Evolutionary conservation across 2,888 invertebrate species (phyloP).

Genomic region (Anthrax anthrax): DNA sequence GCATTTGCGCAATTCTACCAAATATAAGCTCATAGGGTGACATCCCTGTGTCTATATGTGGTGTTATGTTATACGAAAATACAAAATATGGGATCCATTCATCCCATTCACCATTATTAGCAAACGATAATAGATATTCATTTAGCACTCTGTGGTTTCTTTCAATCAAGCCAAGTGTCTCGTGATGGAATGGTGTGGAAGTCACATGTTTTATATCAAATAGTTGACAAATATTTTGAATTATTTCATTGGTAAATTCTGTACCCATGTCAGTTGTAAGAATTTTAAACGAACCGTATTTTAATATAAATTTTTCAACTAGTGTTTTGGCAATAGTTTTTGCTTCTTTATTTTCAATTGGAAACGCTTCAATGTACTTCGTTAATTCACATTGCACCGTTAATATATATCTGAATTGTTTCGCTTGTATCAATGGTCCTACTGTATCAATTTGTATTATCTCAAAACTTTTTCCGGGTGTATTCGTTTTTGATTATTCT

Average conservation of each 20-base stretch:
- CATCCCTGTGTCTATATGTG: not conserved
- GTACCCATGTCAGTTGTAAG: constrained; percentile 12
- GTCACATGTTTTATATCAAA: no score
- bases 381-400: not conserved
- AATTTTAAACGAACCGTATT: not conserved
- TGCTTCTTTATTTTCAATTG: constrained; percentile 4
- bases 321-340: constrained; percentile 15
- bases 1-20: not conserved
- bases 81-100: constrained; percentile 8
- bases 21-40: not conserved
- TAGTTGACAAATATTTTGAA: no score
- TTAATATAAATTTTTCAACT: constrained; percentile 10
- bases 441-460: no score
- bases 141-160: constrained; percentile 14
- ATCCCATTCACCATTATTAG: constrained; percentile 10
- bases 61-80: constrained; percentile 9
- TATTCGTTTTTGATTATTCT: no score
- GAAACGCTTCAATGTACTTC: not conserved
- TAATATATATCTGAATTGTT: no score
- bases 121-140: constrained; percentile 11
- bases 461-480: no score
- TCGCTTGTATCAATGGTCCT: no score
- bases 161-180: constrained; percentile 14
- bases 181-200: constrained; percentile 11
- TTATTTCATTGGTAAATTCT: constrained; percentile 10